Percentiles rank a stretch among this genome's conserved stretches.
Conservation (phyloP, 2,888 invertebrate genomes). For the Sialis lutaria region DNA sequence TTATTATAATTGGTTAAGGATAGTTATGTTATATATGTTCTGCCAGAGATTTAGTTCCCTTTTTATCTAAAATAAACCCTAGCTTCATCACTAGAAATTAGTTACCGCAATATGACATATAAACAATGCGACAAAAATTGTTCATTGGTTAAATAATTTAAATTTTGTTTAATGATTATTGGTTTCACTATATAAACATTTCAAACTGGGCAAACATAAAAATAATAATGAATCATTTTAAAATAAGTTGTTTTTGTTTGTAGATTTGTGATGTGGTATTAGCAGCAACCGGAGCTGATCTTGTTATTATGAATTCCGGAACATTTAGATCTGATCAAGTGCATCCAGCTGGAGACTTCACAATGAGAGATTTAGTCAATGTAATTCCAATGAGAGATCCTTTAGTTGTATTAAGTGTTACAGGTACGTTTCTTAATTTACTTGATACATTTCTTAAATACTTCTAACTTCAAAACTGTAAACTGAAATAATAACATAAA, state of each 20-base stretch:
- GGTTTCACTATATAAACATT: no score
- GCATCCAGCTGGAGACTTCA: slow-evolving; percentile 72
- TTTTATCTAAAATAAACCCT: background rate
- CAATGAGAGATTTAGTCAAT: slow-evolving; percentile 62
- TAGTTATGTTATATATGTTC: no score
- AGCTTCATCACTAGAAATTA: no score
- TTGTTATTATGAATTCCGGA: slow-evolving; percentile 77
- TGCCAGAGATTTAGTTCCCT: background rate
- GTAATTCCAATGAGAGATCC: slow-evolving; percentile 79
- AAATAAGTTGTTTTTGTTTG: background rate
- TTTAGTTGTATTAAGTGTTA: slow-evolving; percentile 54
- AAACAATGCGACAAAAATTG: no score
- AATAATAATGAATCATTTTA: background rate
- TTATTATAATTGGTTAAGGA: no score
- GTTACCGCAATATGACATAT: no score
- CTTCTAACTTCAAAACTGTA: background rate
- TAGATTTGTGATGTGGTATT: slow-evolving; percentile 59
- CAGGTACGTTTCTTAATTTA: slow-evolving; percentile 27
- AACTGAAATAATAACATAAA: background rate
- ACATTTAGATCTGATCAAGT: slow-evolving; percentile 64
- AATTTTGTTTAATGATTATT: no score
- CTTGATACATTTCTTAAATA: background rate
- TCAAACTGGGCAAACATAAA: no score
- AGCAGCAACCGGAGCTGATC: slow-evolving; percentile 70
- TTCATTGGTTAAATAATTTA: no score